Base-by-base conservation (phyloP, 1,140 invertebrate genomes). In the Zophobas morio region DNA sequence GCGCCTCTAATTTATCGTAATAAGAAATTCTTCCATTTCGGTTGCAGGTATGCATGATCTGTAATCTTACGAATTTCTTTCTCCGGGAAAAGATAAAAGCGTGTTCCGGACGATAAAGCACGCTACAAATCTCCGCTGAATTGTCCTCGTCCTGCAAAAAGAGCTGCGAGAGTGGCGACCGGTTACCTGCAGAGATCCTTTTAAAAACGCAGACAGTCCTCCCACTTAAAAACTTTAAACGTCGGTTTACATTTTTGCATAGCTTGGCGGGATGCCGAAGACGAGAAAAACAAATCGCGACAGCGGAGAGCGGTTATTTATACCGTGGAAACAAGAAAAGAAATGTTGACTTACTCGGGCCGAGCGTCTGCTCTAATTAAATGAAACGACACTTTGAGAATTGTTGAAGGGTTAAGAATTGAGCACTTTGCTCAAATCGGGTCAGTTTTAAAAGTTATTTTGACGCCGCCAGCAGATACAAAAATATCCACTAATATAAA, bases 21-120 rank as follows among this genome's bases (percentile, higher is more conserved):
- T 66, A 66, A 66, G 60, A 42, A 81, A 79, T 78, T 80, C 77
- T 81, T 81, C 73, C 78, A 76, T 78, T 80, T 79, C 78, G 56
- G 46, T 70, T 71, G 63, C 80, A 81, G 80, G 53, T 83, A 83
- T 83, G 80, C 82, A 81, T 81, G 81, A 83, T 83, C 81, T 80
- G 78, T 81, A 83, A 82, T 82, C 82, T 81, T 80, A 82, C 82
- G 82, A 82, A 84, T 84, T 84, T 81, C 78, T 80, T 82, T 77
- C 78, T 39, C 54, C 54, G 33, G 57, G 47, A 70, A 39, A 75
- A 79, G 80, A 82, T 79, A 84, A 82, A 82, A 77, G 79, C 76
- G 77, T 80, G 81, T 82, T 84, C 81, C 81, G 71, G 77, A 76
- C 82, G 80, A 84, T 84, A 82, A 84, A 82, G 77, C 77, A 75